Evolutionary conservation across 2,888 invertebrate species (phyloP), one percentile per base, ranked within the genome.

Genomic region (Crepidodera aurea): DNA sequence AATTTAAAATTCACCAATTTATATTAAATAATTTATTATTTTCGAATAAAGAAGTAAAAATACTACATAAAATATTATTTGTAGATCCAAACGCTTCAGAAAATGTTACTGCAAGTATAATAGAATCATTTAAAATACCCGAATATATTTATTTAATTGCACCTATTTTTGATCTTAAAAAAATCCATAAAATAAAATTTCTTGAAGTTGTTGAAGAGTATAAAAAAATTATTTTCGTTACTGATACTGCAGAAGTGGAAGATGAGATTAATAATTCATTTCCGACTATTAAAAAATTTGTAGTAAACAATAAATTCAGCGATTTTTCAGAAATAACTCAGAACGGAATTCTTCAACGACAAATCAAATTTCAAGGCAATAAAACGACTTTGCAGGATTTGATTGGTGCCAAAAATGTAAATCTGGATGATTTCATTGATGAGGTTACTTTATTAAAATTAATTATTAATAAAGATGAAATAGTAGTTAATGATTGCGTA

Each of bases 281-380:
- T 34, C 13, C n/a, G 8, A 32, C 2, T 32, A 7, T 32, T 32
- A 32, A 4, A 10, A 32, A 2, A 2, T 10, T 32, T 32, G n/a
- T 6, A 32, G 32, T 10, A n/a, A 32, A 32, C 8, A 27, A 25
- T 10, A 10, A 48, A 25, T 53, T 53, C 13, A 13, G 22, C 10
- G 53, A 53, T 12, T 22, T 40, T 13, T 39, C 53, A 2, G 25
- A 2, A 13, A 15, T 13, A 13, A 37, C n/a, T 25, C 53, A 53
- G 10, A 0, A 1, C 2, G 6, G 10, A 22, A 39, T 53, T n/a
- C 15, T 53, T 6, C 22, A 19, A 19, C 18, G 44, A 44, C 10
- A 13, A 13, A 32, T 55, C 6, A 32, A 10, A 8, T 55, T 44
- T 16, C 55, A 55, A 12, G 55, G 44, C 2, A 18, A 29, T 10